phyloP scores from a whole-genome alignment of 1,140 invertebrate species.

The Berghia stephanieae region DNA sequence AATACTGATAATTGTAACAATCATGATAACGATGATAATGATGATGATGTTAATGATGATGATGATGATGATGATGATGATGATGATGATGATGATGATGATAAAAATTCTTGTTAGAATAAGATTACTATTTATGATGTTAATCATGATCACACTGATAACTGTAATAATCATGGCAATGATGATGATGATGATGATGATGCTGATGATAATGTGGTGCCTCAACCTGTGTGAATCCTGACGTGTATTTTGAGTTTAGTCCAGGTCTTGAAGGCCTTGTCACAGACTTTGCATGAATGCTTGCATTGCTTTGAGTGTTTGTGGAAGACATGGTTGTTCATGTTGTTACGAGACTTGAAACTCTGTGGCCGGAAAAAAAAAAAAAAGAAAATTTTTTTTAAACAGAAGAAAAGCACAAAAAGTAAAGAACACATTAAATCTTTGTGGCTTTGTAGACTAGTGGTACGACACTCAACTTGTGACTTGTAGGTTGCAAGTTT shows the following conservation, averaged over 20 bases:
- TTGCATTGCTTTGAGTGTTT: slow-evolving; percentile 45
- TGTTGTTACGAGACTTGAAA: slow-evolving; percentile 47
- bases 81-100: too few relatives aligned
- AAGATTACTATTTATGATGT: background rate
- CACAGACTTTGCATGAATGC: slow-evolving; percentile 95
- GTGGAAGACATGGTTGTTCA: slow-evolving; percentile 55
- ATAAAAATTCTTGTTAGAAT: background rate
- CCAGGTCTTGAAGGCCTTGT: slow-evolving; percentile 97
- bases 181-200: too few relatives aligned
- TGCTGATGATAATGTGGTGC: background rate
- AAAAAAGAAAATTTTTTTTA: background rate
- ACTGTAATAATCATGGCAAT: background rate
- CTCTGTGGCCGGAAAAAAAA: too few relatives aligned
- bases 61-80: too few relatives aligned
- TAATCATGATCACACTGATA: background rate
- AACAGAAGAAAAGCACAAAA: too few relatives aligned
- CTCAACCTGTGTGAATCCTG: slow-evolving; percentile 88
- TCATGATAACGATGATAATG: too few relatives aligned
- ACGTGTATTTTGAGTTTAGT: slow-evolving; percentile 98
- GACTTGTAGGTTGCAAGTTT: too few relatives aligned
- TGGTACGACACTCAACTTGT: too few relatives aligned
- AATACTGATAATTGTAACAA: too few relatives aligned
- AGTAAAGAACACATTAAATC: too few relatives aligned
- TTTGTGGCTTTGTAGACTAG: too few relatives aligned
- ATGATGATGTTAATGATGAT: too few relatives aligned